Evolutionary conservation across 2,113 vertebrate species (phyloP).

Genomic region (Caracal caracal): DNA sequence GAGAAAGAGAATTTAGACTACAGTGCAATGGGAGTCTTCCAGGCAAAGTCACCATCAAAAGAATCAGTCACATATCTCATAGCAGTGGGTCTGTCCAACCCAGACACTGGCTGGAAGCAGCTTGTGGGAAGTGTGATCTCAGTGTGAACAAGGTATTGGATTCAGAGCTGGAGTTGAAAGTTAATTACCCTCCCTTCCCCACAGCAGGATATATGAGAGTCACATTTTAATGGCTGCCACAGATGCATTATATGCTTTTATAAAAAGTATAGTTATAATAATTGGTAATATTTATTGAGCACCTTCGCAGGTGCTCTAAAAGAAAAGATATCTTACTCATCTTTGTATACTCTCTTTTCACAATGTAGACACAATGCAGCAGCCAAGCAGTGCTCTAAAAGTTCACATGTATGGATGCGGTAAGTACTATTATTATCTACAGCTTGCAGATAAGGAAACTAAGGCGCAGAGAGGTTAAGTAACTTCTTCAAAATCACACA

Average conservation of each 20-base stretch:
- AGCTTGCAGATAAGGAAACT: conserved; percentile 30
- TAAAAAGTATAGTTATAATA: background rate
- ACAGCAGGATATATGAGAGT: background rate
- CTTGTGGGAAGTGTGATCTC: background rate
- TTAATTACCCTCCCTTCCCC: background rate
- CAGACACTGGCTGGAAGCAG: background rate
- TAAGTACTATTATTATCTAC: conserved; percentile 17
- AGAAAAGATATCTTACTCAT: background rate
- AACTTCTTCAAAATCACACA: conserved; percentile 62
- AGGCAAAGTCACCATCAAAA: background rate
- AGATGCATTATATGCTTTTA: background rate
- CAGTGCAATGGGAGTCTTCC: background rate
- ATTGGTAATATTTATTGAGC: background rate
- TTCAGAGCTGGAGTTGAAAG: background rate
- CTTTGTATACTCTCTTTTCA: background rate
- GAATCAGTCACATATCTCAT: background rate
- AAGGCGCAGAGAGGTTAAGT: conserved; percentile 59
- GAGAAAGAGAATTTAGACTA: background rate
- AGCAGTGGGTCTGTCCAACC: background rate
- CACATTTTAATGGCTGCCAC: background rate
- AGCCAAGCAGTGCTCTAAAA: background rate
- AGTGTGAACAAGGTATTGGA: background rate
- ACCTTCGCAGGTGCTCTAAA: background rate
- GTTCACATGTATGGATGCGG: background rate
- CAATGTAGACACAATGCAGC: background rate